Evolutionary conservation across 2,113 vertebrate species (phyloP).

Genomic region (Atractosteus spatula): DNA sequence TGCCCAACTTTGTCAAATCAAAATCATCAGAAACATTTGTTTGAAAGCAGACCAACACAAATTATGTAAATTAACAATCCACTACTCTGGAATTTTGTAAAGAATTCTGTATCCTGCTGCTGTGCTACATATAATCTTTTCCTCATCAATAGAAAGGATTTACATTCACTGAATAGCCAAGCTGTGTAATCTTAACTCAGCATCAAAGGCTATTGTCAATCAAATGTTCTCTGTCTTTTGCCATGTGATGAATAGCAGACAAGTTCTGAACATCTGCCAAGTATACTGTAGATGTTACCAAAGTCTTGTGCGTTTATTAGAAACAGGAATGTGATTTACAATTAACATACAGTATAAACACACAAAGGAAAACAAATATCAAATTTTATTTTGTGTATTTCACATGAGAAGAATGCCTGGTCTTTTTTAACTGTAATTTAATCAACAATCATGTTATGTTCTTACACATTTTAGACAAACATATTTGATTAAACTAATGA

Average conservation of each 20-base stretch:
- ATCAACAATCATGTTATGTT: no score
- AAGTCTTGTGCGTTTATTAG: not conserved
- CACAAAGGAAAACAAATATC: no score
- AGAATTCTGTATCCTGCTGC: slow-evolving; percentile 8
- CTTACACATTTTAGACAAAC: no score
- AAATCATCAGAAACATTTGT: no score
- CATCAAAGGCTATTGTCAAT: slow-evolving; percentile 24
- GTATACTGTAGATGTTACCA: not conserved
- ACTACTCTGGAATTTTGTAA: no score
- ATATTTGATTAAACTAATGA: no score
- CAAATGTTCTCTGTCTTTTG: slow-evolving; percentile 19
- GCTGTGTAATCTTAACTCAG: slow-evolving; percentile 18
- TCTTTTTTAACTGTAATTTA: no score
- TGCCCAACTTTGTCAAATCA: no score
- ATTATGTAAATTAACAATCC: no score
- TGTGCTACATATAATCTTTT: slow-evolving; percentile 17
- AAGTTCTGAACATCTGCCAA: slow-evolving; percentile 13
- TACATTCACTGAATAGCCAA: slow-evolving; percentile 25
- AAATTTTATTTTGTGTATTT: no score
- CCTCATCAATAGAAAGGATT: slow-evolving; percentile 23
- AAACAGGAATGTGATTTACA: slow-evolving; percentile 4
- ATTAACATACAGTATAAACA: not conserved
- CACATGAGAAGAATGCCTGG: no score
- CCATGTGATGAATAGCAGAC: slow-evolving; percentile 18
- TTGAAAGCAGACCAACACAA: no score